These are phyloP conservation scores for Stegodyphus dumicola DNA, from an alignment of 1,140 invertebrate species.

Conservation along the genomic window DNA sequence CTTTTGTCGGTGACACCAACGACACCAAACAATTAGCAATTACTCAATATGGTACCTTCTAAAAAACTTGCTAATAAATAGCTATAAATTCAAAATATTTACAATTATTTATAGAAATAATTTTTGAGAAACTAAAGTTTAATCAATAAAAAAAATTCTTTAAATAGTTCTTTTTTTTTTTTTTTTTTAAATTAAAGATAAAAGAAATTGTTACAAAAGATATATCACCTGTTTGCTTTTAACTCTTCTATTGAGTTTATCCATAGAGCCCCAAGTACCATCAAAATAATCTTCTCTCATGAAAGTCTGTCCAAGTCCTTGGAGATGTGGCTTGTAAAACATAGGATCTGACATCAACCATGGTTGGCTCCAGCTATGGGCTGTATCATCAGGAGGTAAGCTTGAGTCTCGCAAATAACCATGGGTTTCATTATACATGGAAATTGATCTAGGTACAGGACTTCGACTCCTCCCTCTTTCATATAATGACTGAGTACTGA, in stretches of 20 bases:
- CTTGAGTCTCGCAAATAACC: conserved; percentile 16
- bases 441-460: conserved; percentile 36
- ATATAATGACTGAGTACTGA: conserved; percentile 52
- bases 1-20: too few relatives aligned
- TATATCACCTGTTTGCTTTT: conserved; percentile 23
- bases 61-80: too few relatives aligned
- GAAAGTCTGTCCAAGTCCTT: conserved; percentile 3
- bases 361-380: conserved; percentile 36
- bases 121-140: too few relatives aligned
- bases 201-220: too few relatives aligned
- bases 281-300: conserved; percentile 51
- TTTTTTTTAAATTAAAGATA: too few relatives aligned
- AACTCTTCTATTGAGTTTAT: conserved; percentile 35
- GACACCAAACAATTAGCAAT: too few relatives aligned
- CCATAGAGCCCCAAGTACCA: conserved; percentile 57
- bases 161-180: too few relatives aligned
- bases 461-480: conserved; percentile 33
- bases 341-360: conserved; percentile 51
- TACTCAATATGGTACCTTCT: too few relatives aligned
- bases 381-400: conserved; percentile 36
- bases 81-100: too few relatives aligned
- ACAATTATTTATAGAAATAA: too few relatives aligned
- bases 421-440: conserved; percentile 27
- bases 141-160: too few relatives aligned
- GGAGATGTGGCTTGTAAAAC: conserved; percentile 48